Evolutionary conservation across 2,797 vertebrate species (phyloP).

Genomic region (Dicrostonyx torquatus): DNA sequence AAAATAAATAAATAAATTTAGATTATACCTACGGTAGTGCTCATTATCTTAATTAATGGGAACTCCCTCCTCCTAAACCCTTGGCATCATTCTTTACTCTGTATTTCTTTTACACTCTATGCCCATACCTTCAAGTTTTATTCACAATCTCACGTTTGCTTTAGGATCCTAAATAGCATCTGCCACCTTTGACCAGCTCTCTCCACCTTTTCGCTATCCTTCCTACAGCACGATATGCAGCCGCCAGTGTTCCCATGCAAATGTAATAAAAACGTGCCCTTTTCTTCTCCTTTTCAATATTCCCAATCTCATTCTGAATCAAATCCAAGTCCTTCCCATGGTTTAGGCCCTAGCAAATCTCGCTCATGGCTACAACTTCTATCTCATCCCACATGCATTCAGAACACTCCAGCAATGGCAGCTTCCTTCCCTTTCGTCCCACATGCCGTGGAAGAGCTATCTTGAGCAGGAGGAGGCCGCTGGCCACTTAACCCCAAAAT

Average conservation of each 20-base stretch:
- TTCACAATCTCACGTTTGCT: not conserved
- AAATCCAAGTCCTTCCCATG: not conserved
- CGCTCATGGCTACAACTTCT: not conserved
- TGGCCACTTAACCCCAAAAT: too few relatives aligned
- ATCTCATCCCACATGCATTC: not conserved
- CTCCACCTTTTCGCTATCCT: not conserved
- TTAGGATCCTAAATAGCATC: not conserved
- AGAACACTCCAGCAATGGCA: not conserved
- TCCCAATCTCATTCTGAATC: not conserved
- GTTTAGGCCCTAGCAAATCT: not conserved
- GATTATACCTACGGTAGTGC: not conserved
- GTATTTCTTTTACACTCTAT: not conserved
- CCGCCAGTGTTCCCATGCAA: not conserved
- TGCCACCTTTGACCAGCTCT: not conserved
- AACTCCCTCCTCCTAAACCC: not conserved
- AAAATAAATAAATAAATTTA: not conserved
- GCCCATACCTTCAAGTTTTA: not conserved
- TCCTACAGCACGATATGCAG: not conserved
- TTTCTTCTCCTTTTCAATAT: not conserved
- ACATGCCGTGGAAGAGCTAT: not conserved
- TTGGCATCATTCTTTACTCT: not conserved
- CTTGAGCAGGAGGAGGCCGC: too few relatives aligned
- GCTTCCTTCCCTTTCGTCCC: not conserved
- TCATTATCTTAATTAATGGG: not conserved
- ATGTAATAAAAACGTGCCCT: not conserved